Evolutionary conservation across 2,888 invertebrate species (phyloP), one percentile per base, ranked within the genome.

Genomic region (Platycnemis pennipes): DNA sequence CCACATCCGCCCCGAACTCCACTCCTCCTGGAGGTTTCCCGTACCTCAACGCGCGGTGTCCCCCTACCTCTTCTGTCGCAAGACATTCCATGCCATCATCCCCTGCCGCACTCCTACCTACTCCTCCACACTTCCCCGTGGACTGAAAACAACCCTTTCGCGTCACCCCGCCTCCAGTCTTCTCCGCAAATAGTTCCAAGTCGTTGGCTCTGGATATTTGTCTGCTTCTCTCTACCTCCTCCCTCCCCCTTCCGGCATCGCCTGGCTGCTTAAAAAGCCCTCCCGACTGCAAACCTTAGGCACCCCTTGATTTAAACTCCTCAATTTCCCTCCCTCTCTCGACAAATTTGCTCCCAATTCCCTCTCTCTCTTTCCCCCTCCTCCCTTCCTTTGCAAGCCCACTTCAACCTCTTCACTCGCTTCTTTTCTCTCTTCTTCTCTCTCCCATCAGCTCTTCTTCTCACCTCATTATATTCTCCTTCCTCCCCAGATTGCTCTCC

Each of bases 191-290:
- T 56, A 42, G 56, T 53, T 37, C 37, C 37, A 37, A 42, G 56
- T 37, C 89, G 56, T 56, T 42, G 42, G 49, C 89, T 53, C 42
- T 42, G 42, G 56, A 89, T 89, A 89, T 89, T 89, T 56, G 89
- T 56, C 89, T 37, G 42, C 37, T 56, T 56, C 26, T 42, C 19
- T 42, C 42, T 44, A 42, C 0, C 19, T 42, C n/a, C 42, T 44
- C 42, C 42, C 16, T 86, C 1, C 42, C 7, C 37, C 19, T 86
- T 42, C 2, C 63, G 7, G 7, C 26, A 7, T 49, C 16, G 16
- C 16, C 16, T 49, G 49, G n/a, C 3, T n/a, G 2, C 37, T 77
- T 37, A n/a, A 31, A n/a, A n/a, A 26, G 13, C n/a, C n/a, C n/a
- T 77, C 11, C 86, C 22, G 11, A 22, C 44, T n/a, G n/a, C 45